These are phyloP conservation scores for Thalpophila matura DNA, from an alignment of 2,888 invertebrate genomes.

Conservation along the genomic window DNA sequence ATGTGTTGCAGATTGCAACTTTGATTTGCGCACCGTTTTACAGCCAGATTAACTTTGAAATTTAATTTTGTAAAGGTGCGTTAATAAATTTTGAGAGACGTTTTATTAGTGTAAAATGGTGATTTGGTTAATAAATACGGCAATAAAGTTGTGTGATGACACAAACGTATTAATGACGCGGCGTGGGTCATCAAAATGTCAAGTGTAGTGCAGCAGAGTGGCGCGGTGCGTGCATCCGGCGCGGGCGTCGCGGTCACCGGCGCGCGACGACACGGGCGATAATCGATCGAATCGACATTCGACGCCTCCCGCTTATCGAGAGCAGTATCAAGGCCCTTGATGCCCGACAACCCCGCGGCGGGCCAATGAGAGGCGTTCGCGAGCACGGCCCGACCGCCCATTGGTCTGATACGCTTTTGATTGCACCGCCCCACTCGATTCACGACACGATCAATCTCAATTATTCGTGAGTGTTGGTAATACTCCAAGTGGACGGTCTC, in stretches of 20 bases:
- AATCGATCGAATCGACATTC: slow-evolving; percentile 86
- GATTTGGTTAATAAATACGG: slow-evolving; percentile 51
- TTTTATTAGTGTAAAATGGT: slow-evolving; percentile 59
- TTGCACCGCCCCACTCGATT: slow-evolving; percentile 89
- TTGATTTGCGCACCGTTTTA: slow-evolving; percentile 80
- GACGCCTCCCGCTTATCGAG: slow-evolving; percentile 89
- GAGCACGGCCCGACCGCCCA: slow-evolving; percentile 75
- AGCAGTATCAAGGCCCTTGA: slow-evolving; percentile 87
- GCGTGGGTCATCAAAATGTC: slow-evolving; percentile 44
- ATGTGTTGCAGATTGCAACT: slow-evolving; percentile 81
- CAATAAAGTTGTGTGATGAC: slow-evolving; percentile 53
- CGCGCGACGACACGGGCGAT: slow-evolving; percentile 75
- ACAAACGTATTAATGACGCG: slow-evolving; percentile 38
- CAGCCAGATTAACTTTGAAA: slow-evolving; percentile 73
- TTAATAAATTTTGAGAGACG: slow-evolving; percentile 59
- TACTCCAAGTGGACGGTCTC: slow-evolving; percentile 74
- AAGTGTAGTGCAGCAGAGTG: slow-evolving; percentile 21
- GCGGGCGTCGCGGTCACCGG: slow-evolving; percentile 14
- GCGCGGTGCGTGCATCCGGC: not conserved
- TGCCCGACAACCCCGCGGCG: slow-evolving; percentile 81
- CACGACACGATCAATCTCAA: slow-evolving; percentile 88
- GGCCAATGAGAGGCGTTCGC: slow-evolving; percentile 81
- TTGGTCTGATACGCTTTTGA: slow-evolving; percentile 89
- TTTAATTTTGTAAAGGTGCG: slow-evolving; percentile 58
- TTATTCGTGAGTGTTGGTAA: slow-evolving; percentile 80